These are phyloP conservation scores for Phragmatobia fuliginosa DNA, from an alignment of 2,888 invertebrate genomes.

Conservation along the genomic window DNA sequence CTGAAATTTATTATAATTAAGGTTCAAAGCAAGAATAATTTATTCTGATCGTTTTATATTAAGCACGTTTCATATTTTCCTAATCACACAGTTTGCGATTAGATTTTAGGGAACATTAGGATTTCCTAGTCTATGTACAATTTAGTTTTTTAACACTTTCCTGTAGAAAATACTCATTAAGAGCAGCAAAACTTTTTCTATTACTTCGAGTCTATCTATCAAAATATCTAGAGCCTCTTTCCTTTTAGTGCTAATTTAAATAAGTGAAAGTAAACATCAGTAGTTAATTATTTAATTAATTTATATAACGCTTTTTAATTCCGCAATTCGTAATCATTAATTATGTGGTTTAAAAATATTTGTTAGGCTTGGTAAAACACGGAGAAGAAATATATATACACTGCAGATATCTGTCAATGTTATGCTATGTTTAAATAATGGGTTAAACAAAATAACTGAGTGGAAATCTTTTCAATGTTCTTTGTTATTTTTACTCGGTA, in stretches of 20 bases:
- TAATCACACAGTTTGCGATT: background rate
- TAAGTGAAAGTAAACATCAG: background rate
- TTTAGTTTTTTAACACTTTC: background rate
- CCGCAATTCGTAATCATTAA: background rate
- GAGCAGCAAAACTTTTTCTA: background rate
- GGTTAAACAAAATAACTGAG: constrained; percentile 3
- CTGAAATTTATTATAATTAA: too few relatives aligned
- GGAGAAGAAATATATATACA: constrained; percentile 33
- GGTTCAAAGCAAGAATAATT: too few relatives aligned
- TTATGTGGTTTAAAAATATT: constrained; percentile 13
- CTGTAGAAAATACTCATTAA: background rate
- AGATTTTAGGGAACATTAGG: background rate
- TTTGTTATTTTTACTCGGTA: background rate
- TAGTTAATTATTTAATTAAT: background rate
- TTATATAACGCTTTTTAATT: background rate
- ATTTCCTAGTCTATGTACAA: background rate
- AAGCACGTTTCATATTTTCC: too few relatives aligned
- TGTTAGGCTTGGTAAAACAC: constrained; percentile 19
- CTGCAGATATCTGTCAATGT: constrained; percentile 25
- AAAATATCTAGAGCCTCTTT: background rate
- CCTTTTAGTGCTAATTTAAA: constrained; percentile 1
- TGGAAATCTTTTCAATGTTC: background rate
- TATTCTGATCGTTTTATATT: too few relatives aligned
- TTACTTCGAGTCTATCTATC: background rate
- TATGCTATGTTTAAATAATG: constrained; percentile 38